phyloP scores from a whole-genome alignment of 1,140 invertebrate species.

The Drosophila parabipectinata region DNA sequence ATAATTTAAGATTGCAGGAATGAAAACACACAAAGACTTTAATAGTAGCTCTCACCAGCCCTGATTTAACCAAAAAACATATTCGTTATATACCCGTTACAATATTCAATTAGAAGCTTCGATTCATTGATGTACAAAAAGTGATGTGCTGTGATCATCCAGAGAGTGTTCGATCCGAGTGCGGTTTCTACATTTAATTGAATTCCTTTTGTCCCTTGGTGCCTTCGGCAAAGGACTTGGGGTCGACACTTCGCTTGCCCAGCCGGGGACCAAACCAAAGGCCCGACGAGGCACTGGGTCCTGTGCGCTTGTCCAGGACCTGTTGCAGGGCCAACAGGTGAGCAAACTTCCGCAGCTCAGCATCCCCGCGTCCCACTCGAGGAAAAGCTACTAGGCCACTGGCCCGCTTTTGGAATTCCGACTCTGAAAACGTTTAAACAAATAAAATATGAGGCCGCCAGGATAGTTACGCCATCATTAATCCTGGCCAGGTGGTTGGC shows the following conservation, averaged over 20 bases:
- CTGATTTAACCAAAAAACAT: conserved; percentile 50
- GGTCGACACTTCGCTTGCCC: conserved; percentile 81
- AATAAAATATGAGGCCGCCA: background rate
- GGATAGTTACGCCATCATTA: conserved; percentile 17
- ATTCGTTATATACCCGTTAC: conserved; percentile 52
- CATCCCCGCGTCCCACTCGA: conserved; percentile 85
- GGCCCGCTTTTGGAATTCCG: conserved; percentile 82
- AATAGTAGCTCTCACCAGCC: conserved; percentile 76
- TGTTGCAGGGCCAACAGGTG: conserved; percentile 76
- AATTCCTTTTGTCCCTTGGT: conserved; percentile 68
- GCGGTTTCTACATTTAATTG: conserved; percentile 41
- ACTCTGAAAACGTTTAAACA: conserved; percentile 15
- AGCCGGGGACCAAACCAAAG: conserved; percentile 87
- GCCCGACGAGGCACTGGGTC: conserved; percentile 83
- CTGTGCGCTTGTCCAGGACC: conserved; percentile 74
- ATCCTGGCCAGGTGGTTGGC: conserved; percentile 8
- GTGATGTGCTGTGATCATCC: conserved; percentile 12
- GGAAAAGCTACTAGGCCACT: conserved; percentile 85
- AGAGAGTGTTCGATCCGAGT: background rate
- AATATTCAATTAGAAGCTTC: conserved; percentile 53
- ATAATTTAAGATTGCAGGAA: conserved; percentile 43
- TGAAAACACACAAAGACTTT: conserved; percentile 30
- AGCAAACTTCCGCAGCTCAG: conserved; percentile 77
- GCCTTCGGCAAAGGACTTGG: conserved; percentile 42
- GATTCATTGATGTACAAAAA: conserved; percentile 36